These are phyloP conservation scores for Lytechinus variegatus DNA, from an alignment of 35 echinoderm and acorn worm genomes.

Conservation along the genomic window DNA sequence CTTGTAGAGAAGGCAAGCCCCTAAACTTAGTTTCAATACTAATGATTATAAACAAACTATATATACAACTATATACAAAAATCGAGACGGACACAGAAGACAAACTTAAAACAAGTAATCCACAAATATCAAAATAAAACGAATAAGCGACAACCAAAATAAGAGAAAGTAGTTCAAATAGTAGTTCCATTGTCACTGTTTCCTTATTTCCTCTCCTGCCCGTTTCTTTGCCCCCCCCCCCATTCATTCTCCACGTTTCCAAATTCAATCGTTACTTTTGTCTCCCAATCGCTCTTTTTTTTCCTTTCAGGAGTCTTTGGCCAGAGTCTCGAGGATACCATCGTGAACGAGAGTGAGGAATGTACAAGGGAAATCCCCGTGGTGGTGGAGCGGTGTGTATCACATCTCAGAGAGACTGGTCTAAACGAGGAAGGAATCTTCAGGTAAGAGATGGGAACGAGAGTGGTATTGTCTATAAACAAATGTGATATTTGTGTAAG, in stretches of 20 bases:
- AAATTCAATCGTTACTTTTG: background rate
- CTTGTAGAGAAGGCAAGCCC: too few species aligned
- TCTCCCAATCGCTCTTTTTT: background rate
- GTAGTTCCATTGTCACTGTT: background rate
- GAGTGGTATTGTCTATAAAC: background rate
- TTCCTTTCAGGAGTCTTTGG: slow-evolving; percentile 85
- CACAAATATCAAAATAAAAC: too few species aligned
- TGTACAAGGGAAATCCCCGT: slow-evolving; percentile 79
- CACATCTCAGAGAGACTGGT: slow-evolving; percentile 72
- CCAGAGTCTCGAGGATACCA: slow-evolving; percentile 90
- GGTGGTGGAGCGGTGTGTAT: slow-evolving; percentile 79
- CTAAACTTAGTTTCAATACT: too few species aligned
- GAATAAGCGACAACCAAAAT: too few species aligned
- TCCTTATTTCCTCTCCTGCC: background rate
- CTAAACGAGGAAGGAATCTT: slow-evolving; percentile 93
- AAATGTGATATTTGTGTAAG: too few species aligned
- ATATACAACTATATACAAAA: too few species aligned
- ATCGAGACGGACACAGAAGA: too few species aligned
- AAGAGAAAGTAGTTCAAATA: too few species aligned
- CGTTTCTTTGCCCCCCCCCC: background rate
- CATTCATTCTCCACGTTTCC: background rate
- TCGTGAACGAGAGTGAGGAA: slow-evolving; percentile 87
- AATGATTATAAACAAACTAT: too few species aligned
- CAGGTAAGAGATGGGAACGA: slow-evolving; percentile 69
- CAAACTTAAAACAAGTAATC: too few species aligned